Evolutionary conservation across 2,113 vertebrate genomes (phyloP).

Genomic region (Oenanthe melanoleuca): DNA sequence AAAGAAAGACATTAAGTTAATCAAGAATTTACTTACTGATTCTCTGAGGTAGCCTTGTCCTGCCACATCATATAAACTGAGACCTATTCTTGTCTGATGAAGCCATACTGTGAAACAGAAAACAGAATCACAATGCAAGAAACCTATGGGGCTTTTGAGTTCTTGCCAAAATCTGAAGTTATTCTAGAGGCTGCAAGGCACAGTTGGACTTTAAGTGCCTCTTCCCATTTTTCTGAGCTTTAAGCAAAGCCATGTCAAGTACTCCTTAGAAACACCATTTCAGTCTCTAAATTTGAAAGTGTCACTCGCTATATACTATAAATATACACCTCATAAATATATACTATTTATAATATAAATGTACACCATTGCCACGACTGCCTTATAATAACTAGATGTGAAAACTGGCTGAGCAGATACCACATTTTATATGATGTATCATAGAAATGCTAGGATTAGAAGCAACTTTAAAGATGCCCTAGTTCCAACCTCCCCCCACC

Average conservation of each 20-base stretch:
- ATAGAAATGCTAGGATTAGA: background rate
- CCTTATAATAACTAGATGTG: background rate
- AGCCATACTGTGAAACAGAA: slow-evolving; percentile 85
- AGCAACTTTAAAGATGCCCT: background rate
- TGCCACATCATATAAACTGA: slow-evolving; percentile 97
- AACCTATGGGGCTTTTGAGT: background rate
- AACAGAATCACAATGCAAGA: background rate
- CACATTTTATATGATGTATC: background rate
- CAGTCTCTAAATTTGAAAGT: background rate
- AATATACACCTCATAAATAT: background rate
- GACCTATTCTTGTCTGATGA: slow-evolving; percentile 96
- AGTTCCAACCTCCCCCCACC: background rate
- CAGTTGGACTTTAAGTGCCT: background rate
- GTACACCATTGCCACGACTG: accelerated
- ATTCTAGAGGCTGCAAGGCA: background rate
- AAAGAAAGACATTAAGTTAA: background rate
- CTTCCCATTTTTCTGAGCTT: background rate
- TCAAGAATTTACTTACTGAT: slow-evolving; percentile 82
- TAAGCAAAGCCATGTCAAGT: background rate
- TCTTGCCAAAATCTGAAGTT: background rate
- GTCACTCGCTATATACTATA: background rate
- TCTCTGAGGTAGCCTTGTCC: slow-evolving; percentile 97
- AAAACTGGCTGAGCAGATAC: background rate
- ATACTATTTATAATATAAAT: background rate
- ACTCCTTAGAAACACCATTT: background rate